Evolutionary conservation across 2,113 vertebrate species (phyloP), one percentile per base, ranked within the genome.

Genomic region (Naja naja): DNA sequence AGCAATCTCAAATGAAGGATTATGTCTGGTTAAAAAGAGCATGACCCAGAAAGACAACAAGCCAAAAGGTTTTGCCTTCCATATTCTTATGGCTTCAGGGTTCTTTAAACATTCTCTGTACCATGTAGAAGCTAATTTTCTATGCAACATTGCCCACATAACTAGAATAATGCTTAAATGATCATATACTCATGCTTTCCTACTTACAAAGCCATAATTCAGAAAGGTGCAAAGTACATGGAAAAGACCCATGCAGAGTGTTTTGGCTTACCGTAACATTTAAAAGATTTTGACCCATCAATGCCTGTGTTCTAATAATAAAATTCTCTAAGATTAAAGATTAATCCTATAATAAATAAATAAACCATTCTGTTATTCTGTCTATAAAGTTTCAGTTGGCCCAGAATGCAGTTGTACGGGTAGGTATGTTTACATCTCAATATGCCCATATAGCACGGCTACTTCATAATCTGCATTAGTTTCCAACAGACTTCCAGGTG

Each of bases 1-100:
- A 89, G 47, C 74, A 92, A 94, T 34, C 55, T 91, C 86, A 88
- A 93, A 91, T 74, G 89, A 91, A 88, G 60, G 90, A 91, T 91
- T 85, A 85, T 86, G n/a, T 30, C 39, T 86, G 55, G 34, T 90
- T 94, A 56, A 56, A 34, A 92, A 43, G 88, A 87, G 55, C 52
- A 2, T 55, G 34, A 64, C 45, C 69, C 74, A 94, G 74, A 56
- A 85, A 45, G 4, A 55, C 56, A 86, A 25, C 49, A 92, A 90
- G 45, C 54, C 64, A 89, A 85, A 85, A 25, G 47, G 34, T 45
- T 64, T 69, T 91, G 88, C 56, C 69, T 87, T 54, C 54, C 7
- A 86, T 39, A 85, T 64, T 53, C 47, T 23, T 74, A 39, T 85
- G 27, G 47, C 58, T 93, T 55, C 30, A 89, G 14, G 23, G 2